Base-by-base conservation (phyloP, 2,113 vertebrate genomes). In the Cavia aperea region DNA sequence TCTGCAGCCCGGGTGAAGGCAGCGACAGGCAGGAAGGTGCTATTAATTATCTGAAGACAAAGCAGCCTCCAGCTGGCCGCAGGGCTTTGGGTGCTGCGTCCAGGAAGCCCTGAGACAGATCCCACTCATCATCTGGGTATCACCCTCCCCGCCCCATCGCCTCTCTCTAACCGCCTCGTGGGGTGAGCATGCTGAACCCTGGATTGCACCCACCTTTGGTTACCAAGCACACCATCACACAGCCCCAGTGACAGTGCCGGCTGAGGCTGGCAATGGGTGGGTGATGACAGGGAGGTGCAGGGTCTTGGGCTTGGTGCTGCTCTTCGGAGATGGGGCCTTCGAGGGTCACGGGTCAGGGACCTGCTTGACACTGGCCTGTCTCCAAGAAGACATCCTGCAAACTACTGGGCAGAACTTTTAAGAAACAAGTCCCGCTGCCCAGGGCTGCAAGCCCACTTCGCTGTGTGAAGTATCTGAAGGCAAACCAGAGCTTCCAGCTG, bases 31-130 rank as follows among this genome's bases (percentile, higher is more conserved):
- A 33, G 73, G 65, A 43, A n/a, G 87, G 7, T 49, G 65, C 26
- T 5, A 36, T 43, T 79, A 88, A 83, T 85, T 70, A 94, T 87
- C 75, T 18, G 54, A 56, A 90, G 31, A 86, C 92, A 18, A 70
- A 63, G 7, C 15, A 24, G 84, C 24, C 56, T 90, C 51, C 43
- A 7, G 81, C 46, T 85, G 70, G 91, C 66, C 36, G 1, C n/a
- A 60, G 1, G 63, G 68, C 70, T 54, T 43, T 31, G 70, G 91
- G 95, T 23, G 78, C 26, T 49, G 7, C 62, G 60, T 81, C 86
- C 1, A 1, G 10, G 77, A 95, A 96, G 49, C 33, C 3, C 1
- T 1, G 43, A 60, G 56, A 6, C 26, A 6, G 1, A 14, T 23
- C 29, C 60, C 39, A 65, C 8, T 15, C 16, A 33, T 1, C 24